Evolutionary conservation across 2,888 invertebrate genomes (phyloP).

Genomic region (Euplagia quadripunctaria): DNA sequence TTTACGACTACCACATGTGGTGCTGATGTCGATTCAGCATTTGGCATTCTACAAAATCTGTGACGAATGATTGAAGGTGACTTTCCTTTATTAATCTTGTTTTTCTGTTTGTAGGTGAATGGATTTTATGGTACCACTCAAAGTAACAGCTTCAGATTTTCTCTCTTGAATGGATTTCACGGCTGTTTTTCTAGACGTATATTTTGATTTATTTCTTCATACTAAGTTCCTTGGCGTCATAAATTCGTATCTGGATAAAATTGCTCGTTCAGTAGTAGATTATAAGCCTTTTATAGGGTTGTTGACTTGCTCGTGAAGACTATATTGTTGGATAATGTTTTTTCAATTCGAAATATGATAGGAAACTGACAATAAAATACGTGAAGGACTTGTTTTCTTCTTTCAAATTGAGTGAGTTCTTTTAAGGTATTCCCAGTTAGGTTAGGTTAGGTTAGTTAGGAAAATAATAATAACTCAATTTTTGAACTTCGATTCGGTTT

Average conservation of each 20-base stretch:
- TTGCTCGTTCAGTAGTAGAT: slow-evolving; percentile 38
- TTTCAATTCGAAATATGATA: slow-evolving; percentile 14
- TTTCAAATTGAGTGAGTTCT: background rate
- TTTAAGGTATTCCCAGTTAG: background rate
- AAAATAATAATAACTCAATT: background rate
- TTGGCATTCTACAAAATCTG: slow-evolving; percentile 34
- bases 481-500: background rate
- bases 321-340: slow-evolving; percentile 34
- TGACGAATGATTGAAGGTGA: slow-evolving; percentile 60
- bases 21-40: slow-evolving; percentile 51
- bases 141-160: slow-evolving; percentile 29
- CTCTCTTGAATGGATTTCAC: slow-evolving; percentile 34
- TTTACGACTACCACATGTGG: slow-evolving; percentile 64
- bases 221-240: slow-evolving; percentile 37
- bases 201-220: slow-evolving; percentile 48
- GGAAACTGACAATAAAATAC: background rate
- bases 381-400: background rate
- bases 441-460: background rate
- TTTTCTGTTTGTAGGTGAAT: slow-evolving; percentile 46
- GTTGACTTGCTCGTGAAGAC: slow-evolving; percentile 33
- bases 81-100: slow-evolving; percentile 56
- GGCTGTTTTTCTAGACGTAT: slow-evolving; percentile 43
- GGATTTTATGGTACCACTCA: slow-evolving; percentile 37
- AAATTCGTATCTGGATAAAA: slow-evolving; percentile 47
- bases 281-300: slow-evolving; percentile 44